A percentile compares a stretch with the other conserved stretches of the same genome.
phyloP scores from a whole-genome alignment of 30 jellyfish, hydroid and myxozoan species.

The Aurelia sp. region DNA sequence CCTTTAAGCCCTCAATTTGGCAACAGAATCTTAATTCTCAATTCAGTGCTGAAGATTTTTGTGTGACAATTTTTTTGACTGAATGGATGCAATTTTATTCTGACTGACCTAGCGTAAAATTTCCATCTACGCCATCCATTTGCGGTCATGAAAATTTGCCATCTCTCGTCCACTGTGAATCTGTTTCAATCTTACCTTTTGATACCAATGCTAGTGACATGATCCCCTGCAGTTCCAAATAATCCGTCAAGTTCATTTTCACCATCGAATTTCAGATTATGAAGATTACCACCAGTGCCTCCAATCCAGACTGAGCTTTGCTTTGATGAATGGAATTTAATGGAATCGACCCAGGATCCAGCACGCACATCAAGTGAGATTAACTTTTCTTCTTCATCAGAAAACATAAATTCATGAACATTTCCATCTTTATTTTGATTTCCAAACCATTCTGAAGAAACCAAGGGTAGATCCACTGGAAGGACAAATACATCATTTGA shows the following conservation, averaged over 20 bases:
- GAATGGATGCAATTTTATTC: too few relatives aligned
- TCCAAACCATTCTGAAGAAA: conserved; percentile 49
- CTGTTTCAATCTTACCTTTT: background rate
- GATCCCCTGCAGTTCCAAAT: conserved; percentile 59
- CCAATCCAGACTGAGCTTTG: conserved; percentile 85
- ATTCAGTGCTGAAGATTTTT: too few relatives aligned
- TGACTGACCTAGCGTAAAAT: too few relatives aligned
- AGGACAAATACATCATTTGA: background rate
- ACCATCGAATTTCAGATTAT: conserved; percentile 24
- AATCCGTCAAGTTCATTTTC: conserved; percentile 31
- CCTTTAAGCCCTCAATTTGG: too few relatives aligned
- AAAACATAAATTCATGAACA: conserved; percentile 20
- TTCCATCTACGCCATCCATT: too few relatives aligned
- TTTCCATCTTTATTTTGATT: conserved; percentile 32
- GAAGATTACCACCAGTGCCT: conserved; percentile 89
- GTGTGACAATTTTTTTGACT: too few relatives aligned
- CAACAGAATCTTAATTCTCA: too few relatives aligned
- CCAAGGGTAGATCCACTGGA: background rate
- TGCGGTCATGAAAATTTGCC: too few relatives aligned
- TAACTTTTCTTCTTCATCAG: conserved; percentile 50
- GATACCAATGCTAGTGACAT: conserved; percentile 55
- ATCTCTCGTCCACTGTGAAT: too few relatives aligned
- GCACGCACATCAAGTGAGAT: conserved; percentile 73
- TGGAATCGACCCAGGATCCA: conserved; percentile 94
- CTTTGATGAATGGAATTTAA: conserved; percentile 62